Evolutionary conservation across 2,888 invertebrate genomes (phyloP).

Genomic region (Mechanitis messenoides): DNA sequence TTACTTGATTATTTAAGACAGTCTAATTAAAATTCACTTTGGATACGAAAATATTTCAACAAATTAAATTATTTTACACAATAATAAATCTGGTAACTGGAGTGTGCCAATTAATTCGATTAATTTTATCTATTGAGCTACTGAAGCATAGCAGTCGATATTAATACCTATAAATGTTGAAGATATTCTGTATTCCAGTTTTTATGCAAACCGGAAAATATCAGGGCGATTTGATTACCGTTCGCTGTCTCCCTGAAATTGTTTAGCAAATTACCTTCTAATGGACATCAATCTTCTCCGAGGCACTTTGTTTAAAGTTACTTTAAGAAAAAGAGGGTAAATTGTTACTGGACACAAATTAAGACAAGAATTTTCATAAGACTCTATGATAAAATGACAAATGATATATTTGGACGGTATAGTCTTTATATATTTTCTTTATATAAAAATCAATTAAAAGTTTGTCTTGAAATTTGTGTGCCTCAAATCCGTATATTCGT

Average conservation of each 20-base stretch:
- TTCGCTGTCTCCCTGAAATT: conserved; percentile 33
- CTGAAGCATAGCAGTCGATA: neutral
- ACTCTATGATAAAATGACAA: conserved; percentile 17
- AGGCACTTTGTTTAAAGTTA: conserved; percentile 49
- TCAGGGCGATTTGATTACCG: conserved; percentile 26
- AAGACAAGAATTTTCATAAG: conserved; percentile 45
- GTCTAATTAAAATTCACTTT: too few relatives aligned
- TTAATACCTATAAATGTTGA: neutral
- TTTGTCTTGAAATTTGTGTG: too few relatives aligned
- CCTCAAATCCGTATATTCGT: too few relatives aligned
- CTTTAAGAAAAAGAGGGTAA: conserved; percentile 52
- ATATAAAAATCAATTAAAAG: too few relatives aligned
- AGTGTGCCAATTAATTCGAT: conserved; percentile 4
- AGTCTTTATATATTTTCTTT: conserved; percentile 3
- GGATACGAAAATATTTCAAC: neutral
- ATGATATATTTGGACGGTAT: conserved; percentile 7
- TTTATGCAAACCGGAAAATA: conserved; percentile 16
- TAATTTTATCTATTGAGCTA: conserved; percentile 6
- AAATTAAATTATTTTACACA: conserved; percentile 7
- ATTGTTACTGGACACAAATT: conserved; percentile 58
- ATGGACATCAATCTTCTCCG: conserved; percentile 59
- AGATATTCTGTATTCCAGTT: neutral
- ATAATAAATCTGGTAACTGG: neutral
- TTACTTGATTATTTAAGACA: too few relatives aligned
- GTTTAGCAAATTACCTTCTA: conserved; percentile 54